Evolutionary conservation across 2,113 vertebrate genomes (phyloP), one percentile per base, ranked within the genome.

Genomic region (Lipophrys pholis): DNA sequence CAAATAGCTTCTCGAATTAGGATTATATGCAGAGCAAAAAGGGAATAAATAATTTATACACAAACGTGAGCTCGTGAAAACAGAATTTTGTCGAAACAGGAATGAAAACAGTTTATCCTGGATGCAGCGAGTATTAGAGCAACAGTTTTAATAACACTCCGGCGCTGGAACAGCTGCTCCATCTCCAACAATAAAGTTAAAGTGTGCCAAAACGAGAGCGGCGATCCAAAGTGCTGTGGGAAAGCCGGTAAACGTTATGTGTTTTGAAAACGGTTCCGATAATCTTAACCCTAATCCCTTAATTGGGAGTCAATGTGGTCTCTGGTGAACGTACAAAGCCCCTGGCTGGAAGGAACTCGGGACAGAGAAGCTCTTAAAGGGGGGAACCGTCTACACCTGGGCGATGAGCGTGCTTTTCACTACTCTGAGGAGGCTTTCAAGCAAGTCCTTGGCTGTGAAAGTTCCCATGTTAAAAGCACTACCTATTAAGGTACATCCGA

Each of bases 381-480:
- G 74, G 54, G 69, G 74, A 52, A 69, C 58, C 80, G 10, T 78
- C 86, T 88, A 88, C 91, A 94, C 91, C 91, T 92, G 94, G 83
- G 72, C 40, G 53, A 77, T 48, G 61, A 83, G 80, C 78, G 76
- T 46, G 84, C 84, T 80, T 91, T 92, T 92, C 90, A 91, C 80
- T 79, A 43, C 84, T 71, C 76, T 68, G 73, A 89, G 85, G 86
- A 76, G 76, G 71, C 89, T 89, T 87, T 92, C 82, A 87, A 76
- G 85, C 81, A 76, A 81, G 85, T 90, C 91, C 90, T 93, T 87
- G 89, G 91, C 89, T 73, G 81, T 82, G 73, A 88, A 86, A 77
- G 86, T 91, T 93, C 90, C 92, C 90, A 90, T 91, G 90, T 88
- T 85, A 87, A 89, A 90, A 91, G 86, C 85, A 73, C 88, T 76